Base-by-base conservation (phyloP, 2,888 invertebrate genomes). In the Chaetogeoica ovagalla region DNA sequence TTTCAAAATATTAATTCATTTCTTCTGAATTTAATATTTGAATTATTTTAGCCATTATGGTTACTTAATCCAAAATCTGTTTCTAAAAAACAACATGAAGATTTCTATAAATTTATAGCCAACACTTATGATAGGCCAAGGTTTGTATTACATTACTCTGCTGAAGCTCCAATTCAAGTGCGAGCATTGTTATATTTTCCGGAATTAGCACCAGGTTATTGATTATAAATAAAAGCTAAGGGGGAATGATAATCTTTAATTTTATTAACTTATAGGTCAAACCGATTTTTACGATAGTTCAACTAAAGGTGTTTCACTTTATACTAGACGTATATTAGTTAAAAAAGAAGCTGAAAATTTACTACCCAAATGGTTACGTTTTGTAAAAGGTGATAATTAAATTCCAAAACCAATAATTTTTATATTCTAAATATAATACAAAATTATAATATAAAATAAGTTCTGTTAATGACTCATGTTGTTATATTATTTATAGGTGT, bases 311-410 rank as follows among this genome's bases (percentile, higher is more conserved):
- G 92, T 98, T 0, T 91, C 97, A 0, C 88, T 98, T 19, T 98
- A 99, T 86, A 93, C 95, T 8, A 90, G 96, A 70, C 96, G 96
- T 87, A 93, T 98, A 77, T 89, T 98, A 82, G 97, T 98, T 82
- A 95, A 97, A 87, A 93, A 91, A 84, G 93, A 93, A 85, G 94
- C 96, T 0, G 95, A 95, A 82, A 93, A 95, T 85, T 90, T 98
- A 83, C 87, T 98, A 82, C 97, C 97, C 0, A 95, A 96, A 85
- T 98, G 97, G 96, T 88, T 98, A 84, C 89, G 98, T 84, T 98
- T 98, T 87, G 89, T 98, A 4, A 96, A 96, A 90, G 98, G 92
- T 91, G 85, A 81, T 48, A 69, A 30, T 23, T 60, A 23, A 1
- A 60, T 23, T 60, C 2, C 13, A 1, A 23, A 52, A 65, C 13